phyloP scores from a whole-genome alignment of 2,797 vertebrate genomes.

The Spizella passerina region DNA sequence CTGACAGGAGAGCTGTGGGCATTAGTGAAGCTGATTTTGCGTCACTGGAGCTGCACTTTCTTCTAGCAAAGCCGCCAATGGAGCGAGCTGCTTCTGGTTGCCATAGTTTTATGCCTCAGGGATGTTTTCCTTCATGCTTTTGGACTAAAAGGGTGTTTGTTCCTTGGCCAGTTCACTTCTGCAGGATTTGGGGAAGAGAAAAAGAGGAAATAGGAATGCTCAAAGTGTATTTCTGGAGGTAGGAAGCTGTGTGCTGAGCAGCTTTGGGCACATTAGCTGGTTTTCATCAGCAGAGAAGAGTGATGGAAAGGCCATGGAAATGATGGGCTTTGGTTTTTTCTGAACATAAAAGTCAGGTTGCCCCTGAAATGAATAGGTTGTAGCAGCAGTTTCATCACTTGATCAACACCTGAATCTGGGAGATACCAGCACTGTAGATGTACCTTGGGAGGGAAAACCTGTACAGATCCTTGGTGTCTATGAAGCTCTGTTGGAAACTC shows the following conservation, averaged over 20 bases:
- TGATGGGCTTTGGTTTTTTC: not conserved
- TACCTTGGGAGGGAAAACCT: not conserved
- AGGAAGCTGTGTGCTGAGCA: not conserved
- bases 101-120: conserved; percentile 3
- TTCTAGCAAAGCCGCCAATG: not conserved
- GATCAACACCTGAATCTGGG: not conserved
- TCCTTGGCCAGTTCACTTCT: not conserved
- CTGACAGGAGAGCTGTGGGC: not conserved
- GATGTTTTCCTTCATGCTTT: conserved; percentile 15
- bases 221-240: not conserved
- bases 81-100: not conserved
- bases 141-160: not conserved
- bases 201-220: not conserved
- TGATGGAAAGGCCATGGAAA: not conserved
- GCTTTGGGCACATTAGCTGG: not conserved
- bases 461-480: not conserved
- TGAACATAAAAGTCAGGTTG: not conserved
- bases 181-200: not conserved
- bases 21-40: not conserved
- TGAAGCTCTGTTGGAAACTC: not conserved
- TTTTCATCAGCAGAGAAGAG: not conserved
- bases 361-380: not conserved
- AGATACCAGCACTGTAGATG: fast-evolving
- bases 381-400: not conserved
- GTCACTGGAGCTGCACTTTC: not conserved